Conservation (phyloP, 2,797 vertebrate genomes). For the Danio tinwini region DNA sequence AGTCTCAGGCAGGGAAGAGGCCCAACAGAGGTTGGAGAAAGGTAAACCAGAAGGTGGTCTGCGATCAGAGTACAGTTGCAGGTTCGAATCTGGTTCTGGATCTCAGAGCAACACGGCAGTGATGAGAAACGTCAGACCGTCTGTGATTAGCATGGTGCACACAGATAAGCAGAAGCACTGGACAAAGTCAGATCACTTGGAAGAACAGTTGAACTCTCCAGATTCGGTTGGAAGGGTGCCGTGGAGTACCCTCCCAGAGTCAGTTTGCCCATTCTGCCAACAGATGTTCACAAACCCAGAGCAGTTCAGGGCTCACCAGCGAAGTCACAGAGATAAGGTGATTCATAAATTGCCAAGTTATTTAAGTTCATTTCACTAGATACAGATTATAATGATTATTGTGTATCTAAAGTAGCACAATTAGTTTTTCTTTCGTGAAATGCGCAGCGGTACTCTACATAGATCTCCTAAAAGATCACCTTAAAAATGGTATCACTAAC, state of each 20-base stretch:
- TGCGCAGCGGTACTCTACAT: neutral
- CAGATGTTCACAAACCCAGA: conserved; percentile 61
- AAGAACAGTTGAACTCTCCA: conserved; percentile 23
- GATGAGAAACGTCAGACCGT: conserved; percentile 35
- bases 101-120: neutral
- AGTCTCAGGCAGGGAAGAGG: conserved; percentile 8
- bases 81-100: conserved; percentile 29
- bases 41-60: conserved; percentile 20
- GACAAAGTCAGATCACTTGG: conserved; percentile 9
- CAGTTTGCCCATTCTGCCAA: conserved; percentile 58
- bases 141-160: conserved; percentile 56
- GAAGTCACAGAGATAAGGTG: conserved; percentile 63
- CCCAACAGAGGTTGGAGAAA: neutral
- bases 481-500: neutral
- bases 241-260: conserved; percentile 48
- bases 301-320: conserved; percentile 57
- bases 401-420: neutral
- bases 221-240: neutral
- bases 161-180: conserved; percentile 36
- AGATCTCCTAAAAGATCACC: neutral
- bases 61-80: conserved; percentile 18
- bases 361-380: neutral
- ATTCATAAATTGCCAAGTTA: neutral
- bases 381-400: neutral
- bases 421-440: neutral